Base-by-base conservation (phyloP, 1,140 invertebrate species). In the Danaus melanippus region DNA sequence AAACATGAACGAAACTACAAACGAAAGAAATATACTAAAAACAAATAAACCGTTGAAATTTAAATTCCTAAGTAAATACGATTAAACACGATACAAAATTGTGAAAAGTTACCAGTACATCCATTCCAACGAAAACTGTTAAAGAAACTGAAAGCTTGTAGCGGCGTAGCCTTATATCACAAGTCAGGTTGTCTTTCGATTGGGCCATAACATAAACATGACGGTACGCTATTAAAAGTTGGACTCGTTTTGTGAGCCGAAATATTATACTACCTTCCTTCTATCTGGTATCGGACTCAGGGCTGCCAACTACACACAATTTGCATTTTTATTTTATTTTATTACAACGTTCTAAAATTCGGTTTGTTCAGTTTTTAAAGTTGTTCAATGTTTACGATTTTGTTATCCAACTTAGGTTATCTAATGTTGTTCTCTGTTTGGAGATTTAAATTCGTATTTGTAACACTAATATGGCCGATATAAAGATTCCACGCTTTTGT, bases 161-260 rank as follows among this genome's bases (percentile, higher is more conserved):
- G 66, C 71, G 60, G 50, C 53, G 50, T 64, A 55, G 55, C 62
- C 65, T 51, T 70, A 76, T 64, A 75, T 78, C 75, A 71, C 62
- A 32, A 43, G 58, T 56, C 66, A 32, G 69, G 66, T 50, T 41
- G 67, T 67, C 72, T 63, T 76, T 71, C 74, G 73, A 74, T 73
- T 69, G 73, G 58, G 59, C 56, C 67, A 73, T 84, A 84, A 79
- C 83, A 86, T 86, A 86, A 86, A 86, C 79, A 86, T 81, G 69
- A 75, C 67, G 66, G 60, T 72, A 80, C 77, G 84, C 83, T 86
- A 86, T 86, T 86, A 84, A 86, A 86, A 84, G 69, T 86, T 86
- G 76, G 79, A 79, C 71, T 85, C 83, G 80, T 86, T 84, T 71
- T 73, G 79, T 85, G 71, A 84, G 77, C 80, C 80, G 75, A 86